Conservation (phyloP, 2,797 vertebrate genomes). For the Hippocampus kuda region DNA sequence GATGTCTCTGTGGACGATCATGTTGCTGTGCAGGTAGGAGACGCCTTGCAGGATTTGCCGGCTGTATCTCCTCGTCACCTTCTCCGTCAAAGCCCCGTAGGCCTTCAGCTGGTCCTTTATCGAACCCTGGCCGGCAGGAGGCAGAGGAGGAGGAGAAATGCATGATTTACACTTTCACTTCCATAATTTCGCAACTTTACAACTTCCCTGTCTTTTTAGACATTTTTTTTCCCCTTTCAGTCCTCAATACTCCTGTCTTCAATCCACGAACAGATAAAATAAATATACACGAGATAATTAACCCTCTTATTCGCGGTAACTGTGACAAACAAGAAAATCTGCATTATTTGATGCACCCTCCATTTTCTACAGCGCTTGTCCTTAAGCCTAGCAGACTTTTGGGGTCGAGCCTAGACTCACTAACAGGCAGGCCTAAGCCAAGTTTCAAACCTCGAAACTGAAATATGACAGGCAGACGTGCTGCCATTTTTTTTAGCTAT, state of each 20-base stretch:
- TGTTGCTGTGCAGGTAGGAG: slow-evolving; percentile 87
- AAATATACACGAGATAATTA: neutral
- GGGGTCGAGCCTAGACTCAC: too few relatives aligned
- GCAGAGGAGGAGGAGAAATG: neutral
- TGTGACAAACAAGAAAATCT: neutral
- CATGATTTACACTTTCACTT: neutral
- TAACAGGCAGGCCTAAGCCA: neutral
- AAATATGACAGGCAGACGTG: neutral
- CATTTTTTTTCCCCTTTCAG: neutral
- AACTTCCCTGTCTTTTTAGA: too few relatives aligned
- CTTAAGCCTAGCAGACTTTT: neutral
- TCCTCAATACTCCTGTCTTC: neutral
- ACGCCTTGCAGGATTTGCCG: slow-evolving; percentile 88
- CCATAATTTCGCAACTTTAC: neutral
- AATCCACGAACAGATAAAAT: neutral
- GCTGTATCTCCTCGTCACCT: slow-evolving; percentile 84
- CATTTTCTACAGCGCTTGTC: neutral
- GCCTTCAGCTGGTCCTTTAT: slow-evolving; percentile 82
- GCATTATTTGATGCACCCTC: neutral
- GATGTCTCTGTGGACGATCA: slow-evolving; percentile 92
- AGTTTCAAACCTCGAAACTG: neutral
- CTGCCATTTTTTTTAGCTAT: neutral
- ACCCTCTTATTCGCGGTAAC: too few relatives aligned
- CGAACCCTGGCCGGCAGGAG: slow-evolving; percentile 55
- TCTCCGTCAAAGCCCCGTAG: slow-evolving; percentile 85